Evolutionary conservation across 1,140 invertebrate genomes (phyloP).

Genomic region (Muscidifurax raptorellus): DNA sequence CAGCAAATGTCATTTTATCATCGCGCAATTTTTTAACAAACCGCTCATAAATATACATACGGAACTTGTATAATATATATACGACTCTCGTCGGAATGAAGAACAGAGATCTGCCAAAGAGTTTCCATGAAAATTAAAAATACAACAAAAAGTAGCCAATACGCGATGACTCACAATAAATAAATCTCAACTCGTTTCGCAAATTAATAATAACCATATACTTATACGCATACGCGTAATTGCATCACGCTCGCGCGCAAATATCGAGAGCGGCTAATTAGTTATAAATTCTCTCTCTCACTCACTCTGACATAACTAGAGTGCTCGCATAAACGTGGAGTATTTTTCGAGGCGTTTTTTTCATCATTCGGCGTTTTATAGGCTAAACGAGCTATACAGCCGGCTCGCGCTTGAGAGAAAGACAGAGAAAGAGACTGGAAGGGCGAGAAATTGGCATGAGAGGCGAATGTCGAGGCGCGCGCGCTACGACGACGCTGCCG

Average conservation of each 20-base stretch:
- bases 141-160: not conserved
- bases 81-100: too few species aligned
- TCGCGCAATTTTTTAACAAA: too few species aligned
- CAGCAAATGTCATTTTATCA: too few species aligned
- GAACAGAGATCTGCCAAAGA: too few species aligned
- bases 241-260: not conserved
- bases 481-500: not conserved
- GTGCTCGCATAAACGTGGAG: not conserved
- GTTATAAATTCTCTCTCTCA: not conserved
- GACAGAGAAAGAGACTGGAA: not conserved
- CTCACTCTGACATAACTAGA: not conserved
- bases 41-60: too few species aligned
- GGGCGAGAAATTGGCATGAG: conserved; percentile 34
- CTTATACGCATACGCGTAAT: not conserved
- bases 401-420: not conserved
- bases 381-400: not conserved
- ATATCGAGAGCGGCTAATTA: too few species aligned
- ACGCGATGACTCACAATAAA: not conserved
- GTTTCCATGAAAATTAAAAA: too few species aligned
- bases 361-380: too few species aligned
- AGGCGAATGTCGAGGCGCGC: not conserved
- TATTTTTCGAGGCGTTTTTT: not conserved
- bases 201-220: not conserved
- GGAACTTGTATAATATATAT: too few species aligned
- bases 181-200: not conserved